Evolutionary conservation across 2,113 vertebrate species (phyloP).

Genomic region (Mesocricetus auratus): DNA sequence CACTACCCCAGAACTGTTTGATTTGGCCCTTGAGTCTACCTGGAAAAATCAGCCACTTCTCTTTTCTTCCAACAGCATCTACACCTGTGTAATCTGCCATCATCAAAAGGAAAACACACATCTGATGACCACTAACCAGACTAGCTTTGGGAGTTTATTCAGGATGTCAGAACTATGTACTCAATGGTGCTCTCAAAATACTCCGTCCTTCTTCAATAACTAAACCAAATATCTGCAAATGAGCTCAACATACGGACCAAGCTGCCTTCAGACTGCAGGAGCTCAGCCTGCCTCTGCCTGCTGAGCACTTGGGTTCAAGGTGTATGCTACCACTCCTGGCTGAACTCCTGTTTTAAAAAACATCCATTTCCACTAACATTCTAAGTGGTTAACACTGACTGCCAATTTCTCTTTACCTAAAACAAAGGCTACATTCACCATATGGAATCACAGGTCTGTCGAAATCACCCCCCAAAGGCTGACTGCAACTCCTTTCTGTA

Average conservation of each 20-base stretch:
- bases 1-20: background rate
- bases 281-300: background rate
- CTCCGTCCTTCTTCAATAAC: background rate
- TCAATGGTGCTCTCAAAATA: background rate
- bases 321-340: background rate
- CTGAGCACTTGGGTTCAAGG: background rate
- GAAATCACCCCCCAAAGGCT: background rate
- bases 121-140: background rate
- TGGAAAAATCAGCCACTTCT: conserved; percentile 1
- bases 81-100: background rate
- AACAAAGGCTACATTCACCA: background rate
- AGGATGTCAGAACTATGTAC: background rate
- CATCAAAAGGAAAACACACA: conserved; percentile 23
- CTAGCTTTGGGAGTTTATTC: background rate
- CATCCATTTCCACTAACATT: background rate
- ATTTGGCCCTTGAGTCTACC: conserved; percentile 25
- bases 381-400: background rate
- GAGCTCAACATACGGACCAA: background rate
- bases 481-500: background rate
- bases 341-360: background rate
- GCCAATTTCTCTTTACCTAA: background rate
- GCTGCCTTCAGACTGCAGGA: background rate
- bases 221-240: background rate
- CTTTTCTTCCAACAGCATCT: background rate
- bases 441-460: background rate